phyloP scores from a whole-genome alignment of 2,113 vertebrate genomes.

The Cavia aperea region DNA sequence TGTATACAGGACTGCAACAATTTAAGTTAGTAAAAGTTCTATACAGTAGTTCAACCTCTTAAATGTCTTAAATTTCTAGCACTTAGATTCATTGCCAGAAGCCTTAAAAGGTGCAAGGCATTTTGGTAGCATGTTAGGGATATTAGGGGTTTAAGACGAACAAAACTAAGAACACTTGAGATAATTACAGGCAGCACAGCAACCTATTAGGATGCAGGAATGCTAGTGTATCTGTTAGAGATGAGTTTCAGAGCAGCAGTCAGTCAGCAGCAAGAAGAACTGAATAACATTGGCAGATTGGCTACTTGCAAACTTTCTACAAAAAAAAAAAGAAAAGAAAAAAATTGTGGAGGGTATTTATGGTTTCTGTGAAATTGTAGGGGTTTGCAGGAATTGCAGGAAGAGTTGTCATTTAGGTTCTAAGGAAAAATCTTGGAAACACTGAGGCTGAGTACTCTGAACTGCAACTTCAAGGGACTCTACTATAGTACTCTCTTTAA shows the following conservation, averaged over 20 bases:
- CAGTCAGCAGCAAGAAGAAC: not conserved
- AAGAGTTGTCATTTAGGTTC: not conserved
- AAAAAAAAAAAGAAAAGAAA: not conserved
- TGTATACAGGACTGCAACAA: not conserved
- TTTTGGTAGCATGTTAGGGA: not conserved
- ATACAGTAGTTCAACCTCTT: not conserved
- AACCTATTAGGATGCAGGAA: not conserved
- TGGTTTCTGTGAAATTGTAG: not conserved
- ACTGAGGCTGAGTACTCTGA: not conserved
- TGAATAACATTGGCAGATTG: not conserved
- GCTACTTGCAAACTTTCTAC: not conserved
- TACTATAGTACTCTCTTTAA: not conserved
- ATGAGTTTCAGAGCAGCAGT: not conserved
- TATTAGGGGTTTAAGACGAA: not conserved
- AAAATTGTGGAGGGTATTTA: not conserved
- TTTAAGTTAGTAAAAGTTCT: not conserved
- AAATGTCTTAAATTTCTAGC: not conserved
- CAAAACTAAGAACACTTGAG: not conserved
- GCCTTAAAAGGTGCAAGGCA: not conserved
- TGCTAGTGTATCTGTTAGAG: not conserved
- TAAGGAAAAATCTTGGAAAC: not conserved
- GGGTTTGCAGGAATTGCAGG: not conserved
- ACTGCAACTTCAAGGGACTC: not conserved
- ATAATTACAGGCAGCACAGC: not conserved
- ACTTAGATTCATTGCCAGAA: not conserved